phyloP scores from a whole-genome alignment of 2,113 vertebrate species.

The Pteropus alecto region DNA sequence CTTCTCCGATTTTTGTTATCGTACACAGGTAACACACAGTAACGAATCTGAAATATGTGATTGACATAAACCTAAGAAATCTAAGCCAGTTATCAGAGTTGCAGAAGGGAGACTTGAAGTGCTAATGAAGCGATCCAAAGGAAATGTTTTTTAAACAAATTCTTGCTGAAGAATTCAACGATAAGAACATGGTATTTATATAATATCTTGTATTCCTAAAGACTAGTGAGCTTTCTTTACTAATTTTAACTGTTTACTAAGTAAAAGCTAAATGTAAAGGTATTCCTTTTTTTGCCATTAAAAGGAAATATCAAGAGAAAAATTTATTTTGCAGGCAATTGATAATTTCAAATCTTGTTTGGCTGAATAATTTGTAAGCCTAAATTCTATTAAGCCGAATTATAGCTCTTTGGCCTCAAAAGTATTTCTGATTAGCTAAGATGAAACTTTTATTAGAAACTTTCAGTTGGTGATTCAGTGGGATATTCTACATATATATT shows the following conservation, averaged over 20 bases:
- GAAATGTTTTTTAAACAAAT: slow-evolving; percentile 61
- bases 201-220: slow-evolving; percentile 68
- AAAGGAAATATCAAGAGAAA: slow-evolving; percentile 68
- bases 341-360: slow-evolving; percentile 45
- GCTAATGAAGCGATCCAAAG: slow-evolving; percentile 63
- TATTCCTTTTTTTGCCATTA: slow-evolving; percentile 65
- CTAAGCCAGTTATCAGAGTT: slow-evolving; percentile 63
- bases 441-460: slow-evolving; percentile 37
- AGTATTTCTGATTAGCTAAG: slow-evolving; percentile 54
- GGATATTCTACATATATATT: slow-evolving; percentile 14
- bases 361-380: slow-evolving; percentile 42
- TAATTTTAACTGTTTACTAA: slow-evolving; percentile 63
- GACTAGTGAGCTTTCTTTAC: slow-evolving; percentile 74
- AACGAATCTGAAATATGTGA: slow-evolving; percentile 53
- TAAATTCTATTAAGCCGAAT: slow-evolving; percentile 10
- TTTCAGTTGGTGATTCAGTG: slow-evolving; percentile 34
- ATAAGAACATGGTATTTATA: slow-evolving; percentile 58
- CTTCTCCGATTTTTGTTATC: slow-evolving; percentile 51
- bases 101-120: slow-evolving; percentile 69
- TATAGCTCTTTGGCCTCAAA: slow-evolving; percentile 33
- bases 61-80: slow-evolving; percentile 44
- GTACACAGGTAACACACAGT: slow-evolving; percentile 36
- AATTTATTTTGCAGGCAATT: slow-evolving; percentile 27
- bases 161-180: slow-evolving; percentile 64
- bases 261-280: slow-evolving; percentile 50